These are phyloP conservation scores for Lethocerus indicus DNA, from an alignment of 1,140 invertebrate genomes.

Conservation along the genomic window DNA sequence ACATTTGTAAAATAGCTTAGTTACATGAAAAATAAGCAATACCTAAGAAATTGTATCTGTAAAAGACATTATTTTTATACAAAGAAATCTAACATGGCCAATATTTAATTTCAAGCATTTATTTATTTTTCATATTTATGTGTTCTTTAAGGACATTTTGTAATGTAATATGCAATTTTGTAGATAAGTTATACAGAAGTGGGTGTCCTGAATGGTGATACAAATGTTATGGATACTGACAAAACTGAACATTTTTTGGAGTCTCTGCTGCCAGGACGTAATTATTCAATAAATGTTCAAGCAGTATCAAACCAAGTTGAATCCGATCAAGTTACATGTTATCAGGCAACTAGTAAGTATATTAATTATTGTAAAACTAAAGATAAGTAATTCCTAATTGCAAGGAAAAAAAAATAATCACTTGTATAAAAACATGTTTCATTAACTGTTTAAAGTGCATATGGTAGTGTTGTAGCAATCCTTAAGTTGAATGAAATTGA, in stretches of 20 bases:
- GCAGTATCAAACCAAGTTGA: slow-evolving; percentile 69
- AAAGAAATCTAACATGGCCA: not conserved
- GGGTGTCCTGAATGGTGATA: slow-evolving; percentile 59
- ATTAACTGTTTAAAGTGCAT: no score
- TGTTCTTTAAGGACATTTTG: not conserved
- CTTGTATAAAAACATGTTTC: no score
- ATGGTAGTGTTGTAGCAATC: no score
- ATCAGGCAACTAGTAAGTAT: slow-evolving; percentile 47
- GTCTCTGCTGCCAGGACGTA: slow-evolving; percentile 65
- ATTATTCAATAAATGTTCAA: slow-evolving; percentile 72
- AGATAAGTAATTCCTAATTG: no score
- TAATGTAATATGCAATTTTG: slow-evolving; percentile 7
- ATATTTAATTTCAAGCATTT: not conserved
- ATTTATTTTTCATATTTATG: not conserved
- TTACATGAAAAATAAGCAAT: no score
- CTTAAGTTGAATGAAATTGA: no score
- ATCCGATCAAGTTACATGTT: slow-evolving; percentile 56
- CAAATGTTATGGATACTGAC: slow-evolving; percentile 44
- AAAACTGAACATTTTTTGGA: slow-evolving; percentile 48
- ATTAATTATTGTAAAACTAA: no score
- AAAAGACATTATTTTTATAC: not conserved
- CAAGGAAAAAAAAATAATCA: no score
- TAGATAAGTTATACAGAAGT: slow-evolving; percentile 71
- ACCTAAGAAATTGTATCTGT: not conserved
- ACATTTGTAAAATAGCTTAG: no score